These are phyloP conservation scores for Pachypanchax playfairii DNA, from an alignment of 2,113 vertebrate species.

Conservation along the genomic window DNA sequence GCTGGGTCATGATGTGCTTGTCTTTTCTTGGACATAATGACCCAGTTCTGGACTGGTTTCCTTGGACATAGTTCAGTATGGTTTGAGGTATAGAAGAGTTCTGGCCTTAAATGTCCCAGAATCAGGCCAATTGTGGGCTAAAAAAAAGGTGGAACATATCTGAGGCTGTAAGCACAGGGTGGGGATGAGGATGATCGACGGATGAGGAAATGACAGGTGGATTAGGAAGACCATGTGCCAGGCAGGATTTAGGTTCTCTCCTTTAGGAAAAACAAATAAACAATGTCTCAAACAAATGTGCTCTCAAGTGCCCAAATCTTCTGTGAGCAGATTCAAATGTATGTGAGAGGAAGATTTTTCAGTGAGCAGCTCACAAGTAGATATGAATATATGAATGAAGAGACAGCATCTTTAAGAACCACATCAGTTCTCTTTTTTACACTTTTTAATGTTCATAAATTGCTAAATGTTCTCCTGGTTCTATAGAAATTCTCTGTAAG, in stretches of 20 bases:
- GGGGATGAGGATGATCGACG: constrained; percentile 35
- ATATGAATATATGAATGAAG: too few species aligned
- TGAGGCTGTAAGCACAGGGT: constrained; percentile 23
- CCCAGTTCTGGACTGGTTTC: constrained; percentile 33
- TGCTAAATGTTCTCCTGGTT: too few species aligned
- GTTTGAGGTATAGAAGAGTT: constrained; percentile 47
- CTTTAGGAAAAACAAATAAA: too few species aligned
- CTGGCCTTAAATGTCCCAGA: constrained; percentile 59
- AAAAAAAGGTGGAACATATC: not conserved
- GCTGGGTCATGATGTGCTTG: constrained; percentile 17
- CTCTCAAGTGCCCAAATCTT: too few species aligned
- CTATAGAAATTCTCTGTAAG: too few species aligned
- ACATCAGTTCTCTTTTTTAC: too few species aligned
- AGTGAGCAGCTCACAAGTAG: too few species aligned
- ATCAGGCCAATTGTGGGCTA: constrained; percentile 12
- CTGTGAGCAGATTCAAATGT: too few species aligned
- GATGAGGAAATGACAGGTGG: constrained; percentile 26
- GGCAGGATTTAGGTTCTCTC: constrained; percentile 7
- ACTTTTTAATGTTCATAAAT: too few species aligned
- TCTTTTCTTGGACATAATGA: constrained; percentile 54
- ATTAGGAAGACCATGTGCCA: constrained; percentile 19
- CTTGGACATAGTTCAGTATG: constrained; percentile 34
- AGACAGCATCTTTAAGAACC: too few species aligned
- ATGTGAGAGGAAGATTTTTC: too few species aligned
- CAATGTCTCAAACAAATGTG: too few species aligned